Evolutionary conservation across 2,797 vertebrate species (phyloP).

Genomic region (Mus spretus): DNA sequence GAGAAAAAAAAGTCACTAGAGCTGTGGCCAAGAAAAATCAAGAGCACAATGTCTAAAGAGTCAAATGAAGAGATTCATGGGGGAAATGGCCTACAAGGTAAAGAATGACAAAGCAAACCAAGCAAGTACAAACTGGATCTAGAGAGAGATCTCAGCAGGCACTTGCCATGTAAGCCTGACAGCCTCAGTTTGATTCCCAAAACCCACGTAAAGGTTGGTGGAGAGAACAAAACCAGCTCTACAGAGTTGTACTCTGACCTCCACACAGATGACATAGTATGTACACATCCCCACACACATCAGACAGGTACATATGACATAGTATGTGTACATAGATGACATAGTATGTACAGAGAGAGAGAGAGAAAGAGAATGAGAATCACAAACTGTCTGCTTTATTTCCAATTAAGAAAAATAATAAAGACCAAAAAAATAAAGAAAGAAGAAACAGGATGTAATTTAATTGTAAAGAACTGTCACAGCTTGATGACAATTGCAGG

Average conservation of each 20-base stretch:
- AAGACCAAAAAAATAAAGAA: not conserved
- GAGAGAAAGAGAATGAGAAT: not conserved
- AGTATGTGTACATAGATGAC: no score
- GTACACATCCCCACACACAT: no score
- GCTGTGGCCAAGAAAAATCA: slow-evolving; percentile 15
- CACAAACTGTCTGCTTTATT: not conserved
- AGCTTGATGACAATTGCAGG: not conserved
- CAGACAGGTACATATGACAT: no score
- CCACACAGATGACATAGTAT: not conserved
- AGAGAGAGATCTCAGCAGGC: not conserved
- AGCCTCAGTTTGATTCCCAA: not conserved
- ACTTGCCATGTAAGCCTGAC: not conserved
- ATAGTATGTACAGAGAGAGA: not conserved
- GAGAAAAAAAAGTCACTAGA: slow-evolving; percentile 2
- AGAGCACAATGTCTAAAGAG: slow-evolving; percentile 14
- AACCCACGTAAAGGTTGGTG: not conserved
- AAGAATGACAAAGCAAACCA: not conserved
- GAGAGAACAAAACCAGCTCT: not conserved
- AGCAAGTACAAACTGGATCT: not conserved
- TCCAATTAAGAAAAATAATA: not conserved
- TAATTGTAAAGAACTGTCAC: not conserved
- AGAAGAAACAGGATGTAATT: not conserved
- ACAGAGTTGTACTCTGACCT: not conserved
- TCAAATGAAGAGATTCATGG: no score
- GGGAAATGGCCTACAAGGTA: not conserved